Evolutionary conservation across 2,888 invertebrate genomes (phyloP).

Genomic region (Parasteatoda lunata): DNA sequence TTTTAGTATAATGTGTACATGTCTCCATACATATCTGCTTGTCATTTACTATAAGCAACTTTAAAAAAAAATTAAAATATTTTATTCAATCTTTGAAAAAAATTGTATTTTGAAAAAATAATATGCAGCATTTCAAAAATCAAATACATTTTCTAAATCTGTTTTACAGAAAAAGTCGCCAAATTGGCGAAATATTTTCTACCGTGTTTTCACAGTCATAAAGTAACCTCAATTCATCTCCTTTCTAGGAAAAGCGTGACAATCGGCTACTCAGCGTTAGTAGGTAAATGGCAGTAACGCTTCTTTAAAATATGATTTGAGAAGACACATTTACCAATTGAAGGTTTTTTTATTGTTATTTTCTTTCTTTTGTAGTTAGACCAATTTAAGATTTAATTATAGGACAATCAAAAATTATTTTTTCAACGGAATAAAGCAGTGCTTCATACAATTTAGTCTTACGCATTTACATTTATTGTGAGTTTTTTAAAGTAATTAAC

Average conservation of each 20-base stretch:
- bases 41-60: too few relatives aligned
- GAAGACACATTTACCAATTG: conserved; percentile 27
- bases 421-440: conserved; percentile 24
- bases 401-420: conserved; percentile 4
- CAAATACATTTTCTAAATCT: background rate
- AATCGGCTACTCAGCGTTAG: conserved; percentile 38
- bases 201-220: background rate
- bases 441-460: conserved; percentile 25
- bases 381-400: conserved; percentile 42
- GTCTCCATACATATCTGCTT: too few relatives aligned
- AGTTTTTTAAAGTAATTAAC: too few relatives aligned
- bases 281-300: conserved; percentile 53
- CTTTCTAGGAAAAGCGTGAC: conserved; percentile 51
- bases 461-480: background rate
- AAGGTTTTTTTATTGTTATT: conserved; percentile 27
- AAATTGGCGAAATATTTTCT: background rate
- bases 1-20: too few relatives aligned
- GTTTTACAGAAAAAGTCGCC: background rate
- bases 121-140: background rate
- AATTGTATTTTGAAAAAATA: background rate
- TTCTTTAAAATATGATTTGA: conserved; percentile 11
- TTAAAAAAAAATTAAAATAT: too few relatives aligned
- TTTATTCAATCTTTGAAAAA: background rate
- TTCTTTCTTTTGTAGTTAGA: conserved; percentile 13
- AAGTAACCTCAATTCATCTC: conserved; percentile 12